Conservation (phyloP, 2,888 invertebrate species). For the Leptinotarsa rubiginosa region DNA sequence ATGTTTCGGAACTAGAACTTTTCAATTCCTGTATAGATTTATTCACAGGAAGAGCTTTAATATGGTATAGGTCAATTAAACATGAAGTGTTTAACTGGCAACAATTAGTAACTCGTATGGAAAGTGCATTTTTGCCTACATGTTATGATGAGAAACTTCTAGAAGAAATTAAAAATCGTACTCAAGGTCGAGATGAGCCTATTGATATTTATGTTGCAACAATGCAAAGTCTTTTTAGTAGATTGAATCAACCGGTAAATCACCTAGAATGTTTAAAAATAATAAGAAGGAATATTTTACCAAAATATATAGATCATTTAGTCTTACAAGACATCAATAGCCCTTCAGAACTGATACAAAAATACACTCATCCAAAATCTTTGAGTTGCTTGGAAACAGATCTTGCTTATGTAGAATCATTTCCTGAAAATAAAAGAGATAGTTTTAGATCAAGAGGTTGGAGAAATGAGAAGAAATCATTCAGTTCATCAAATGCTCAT, state of each 20-base stretch:
- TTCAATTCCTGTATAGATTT: not conserved
- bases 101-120: not conserved
- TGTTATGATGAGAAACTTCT: not conserved
- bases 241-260: not conserved
- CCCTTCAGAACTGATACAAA: not conserved
- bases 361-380: not conserved
- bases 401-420: no score
- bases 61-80: not conserved
- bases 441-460: no score
- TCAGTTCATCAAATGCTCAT: not conserved
- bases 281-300: not conserved
- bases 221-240: slow-evolving; percentile 6
- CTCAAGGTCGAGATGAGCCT: no score
- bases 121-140: not conserved
- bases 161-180: no score
- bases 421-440: no score
- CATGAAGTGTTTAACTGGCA: not conserved
- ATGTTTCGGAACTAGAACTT: not conserved
- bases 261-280: slow-evolving; percentile 1
- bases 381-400: not conserved
- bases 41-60: no score
- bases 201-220: not conserved
- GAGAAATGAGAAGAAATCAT: not conserved
- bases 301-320: slow-evolving; percentile 8
- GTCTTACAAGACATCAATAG: not conserved